These are phyloP conservation scores for Lagopus muta DNA, from an alignment of 2,113 vertebrate species.

Conservation along the genomic window DNA sequence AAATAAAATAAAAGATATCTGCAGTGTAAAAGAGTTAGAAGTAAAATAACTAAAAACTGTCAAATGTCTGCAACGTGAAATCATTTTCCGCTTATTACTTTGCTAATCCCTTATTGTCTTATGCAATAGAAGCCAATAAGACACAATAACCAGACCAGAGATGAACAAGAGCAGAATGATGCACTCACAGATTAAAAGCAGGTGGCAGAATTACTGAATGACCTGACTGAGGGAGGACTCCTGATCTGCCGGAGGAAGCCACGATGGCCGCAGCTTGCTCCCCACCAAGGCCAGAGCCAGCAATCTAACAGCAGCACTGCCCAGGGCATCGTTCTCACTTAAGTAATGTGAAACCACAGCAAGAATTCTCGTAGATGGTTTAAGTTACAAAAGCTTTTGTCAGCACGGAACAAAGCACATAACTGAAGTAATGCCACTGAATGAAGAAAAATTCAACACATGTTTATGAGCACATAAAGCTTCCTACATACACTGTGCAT, in stretches of 20 bases:
- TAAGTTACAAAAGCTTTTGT: slow-evolving; percentile 62
- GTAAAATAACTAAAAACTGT: neutral
- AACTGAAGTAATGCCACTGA: slow-evolving; percentile 3
- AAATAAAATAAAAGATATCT: neutral
- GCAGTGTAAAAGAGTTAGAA: neutral
- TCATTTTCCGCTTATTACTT: slow-evolving; percentile 15
- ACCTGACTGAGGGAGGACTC: neutral
- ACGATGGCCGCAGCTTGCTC: rapidly evolving
- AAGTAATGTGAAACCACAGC: slow-evolving; percentile 55
- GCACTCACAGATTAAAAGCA: slow-evolving; percentile 37
- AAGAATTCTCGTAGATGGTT: slow-evolving; percentile 6
- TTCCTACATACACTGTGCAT: neutral
- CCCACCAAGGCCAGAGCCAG: neutral
- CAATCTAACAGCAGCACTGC: neutral
- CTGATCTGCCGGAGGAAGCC: neutral
- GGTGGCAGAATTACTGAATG: slow-evolving; percentile 4
- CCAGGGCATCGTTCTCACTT: slow-evolving; percentile 20
- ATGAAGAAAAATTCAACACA: neutral
- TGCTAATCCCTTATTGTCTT: neutral
- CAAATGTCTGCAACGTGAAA: neutral
- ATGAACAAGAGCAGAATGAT: neutral
- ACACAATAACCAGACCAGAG: slow-evolving; percentile 18
- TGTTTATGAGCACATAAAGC: neutral
- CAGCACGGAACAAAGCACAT: slow-evolving; percentile 27
- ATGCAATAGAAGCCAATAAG: slow-evolving; percentile 1